Evolutionary conservation across 2,797 vertebrate genomes (phyloP).

Genomic region (Gallinago solitaria): DNA sequence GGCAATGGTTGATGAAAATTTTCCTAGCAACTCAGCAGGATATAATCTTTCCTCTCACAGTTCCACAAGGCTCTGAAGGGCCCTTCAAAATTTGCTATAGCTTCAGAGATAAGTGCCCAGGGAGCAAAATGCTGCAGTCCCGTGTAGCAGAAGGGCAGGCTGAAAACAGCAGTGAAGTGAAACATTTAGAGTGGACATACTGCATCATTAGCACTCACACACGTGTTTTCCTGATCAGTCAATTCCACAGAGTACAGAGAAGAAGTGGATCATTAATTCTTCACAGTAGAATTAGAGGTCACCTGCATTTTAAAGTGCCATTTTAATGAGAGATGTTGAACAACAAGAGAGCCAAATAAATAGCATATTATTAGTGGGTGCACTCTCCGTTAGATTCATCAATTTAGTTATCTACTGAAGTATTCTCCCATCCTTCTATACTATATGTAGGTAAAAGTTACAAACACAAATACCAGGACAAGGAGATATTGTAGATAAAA

Average conservation of each 20-base stretch:
- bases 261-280: constrained; percentile 43
- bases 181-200: background rate
- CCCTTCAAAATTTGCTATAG: constrained; percentile 29
- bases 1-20: constrained; percentile 18
- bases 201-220: background rate
- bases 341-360: background rate
- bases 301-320: background rate
- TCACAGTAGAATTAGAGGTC: constrained; percentile 1
- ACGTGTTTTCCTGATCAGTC: background rate
- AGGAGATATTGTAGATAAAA: background rate
- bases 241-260: background rate
- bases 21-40: constrained; percentile 31
- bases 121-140: constrained; percentile 2
- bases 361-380: background rate
- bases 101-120: background rate
- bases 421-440: background rate
- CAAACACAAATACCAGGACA: background rate
- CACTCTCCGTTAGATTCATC: background rate
- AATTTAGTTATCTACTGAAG: background rate
- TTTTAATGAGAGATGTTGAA: background rate
- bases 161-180: background rate
- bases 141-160: background rate
- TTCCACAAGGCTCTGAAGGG: constrained; percentile 15
- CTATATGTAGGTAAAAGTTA: background rate
- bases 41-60: constrained; percentile 15